Conservation (phyloP, 2,888 invertebrate genomes). For the Hemithea aestivaria region DNA sequence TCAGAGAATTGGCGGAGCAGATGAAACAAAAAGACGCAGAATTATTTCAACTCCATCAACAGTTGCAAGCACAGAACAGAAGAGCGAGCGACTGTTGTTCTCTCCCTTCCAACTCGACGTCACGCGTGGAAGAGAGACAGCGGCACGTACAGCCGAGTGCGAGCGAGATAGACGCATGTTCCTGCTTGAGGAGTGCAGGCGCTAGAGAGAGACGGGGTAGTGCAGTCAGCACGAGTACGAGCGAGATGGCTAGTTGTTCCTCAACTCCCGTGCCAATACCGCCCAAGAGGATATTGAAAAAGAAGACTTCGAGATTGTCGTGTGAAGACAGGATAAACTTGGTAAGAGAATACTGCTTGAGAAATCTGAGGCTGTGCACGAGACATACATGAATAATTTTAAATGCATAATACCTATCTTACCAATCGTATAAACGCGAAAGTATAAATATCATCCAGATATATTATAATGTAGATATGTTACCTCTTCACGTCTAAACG, state of each 20-base stretch:
- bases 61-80: constrained; percentile 23
- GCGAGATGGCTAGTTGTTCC: constrained; percentile 42
- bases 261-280: constrained; percentile 39
- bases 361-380: too few relatives aligned
- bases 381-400: too few relatives aligned
- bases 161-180: constrained; percentile 25
- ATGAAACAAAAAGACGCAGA: constrained; percentile 46
- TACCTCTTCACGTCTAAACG: too few relatives aligned
- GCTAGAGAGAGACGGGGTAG: constrained; percentile 20
- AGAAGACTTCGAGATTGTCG: constrained; percentile 27
- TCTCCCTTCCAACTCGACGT: background rate
- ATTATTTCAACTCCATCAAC: constrained; percentile 35
- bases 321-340: constrained; percentile 20
- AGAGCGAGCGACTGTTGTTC: constrained; percentile 4
- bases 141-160: constrained; percentile 6
- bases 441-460: too few relatives aligned
- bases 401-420: too few relatives aligned
- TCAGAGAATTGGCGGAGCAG: constrained; percentile 48
- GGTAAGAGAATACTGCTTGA: constrained; percentile 29
- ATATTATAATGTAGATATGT: too few relatives aligned
- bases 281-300: constrained; percentile 37
- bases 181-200: constrained; percentile 30
- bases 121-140: constrained; percentile 2
- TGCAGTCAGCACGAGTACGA: constrained; percentile 26
- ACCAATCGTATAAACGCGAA: too few relatives aligned